Percentiles rank a stretch among this genome's conserved stretches.
Conservation (phyloP, 1,140 invertebrate genomes). For the Trinorchestia longiramus region DNA sequence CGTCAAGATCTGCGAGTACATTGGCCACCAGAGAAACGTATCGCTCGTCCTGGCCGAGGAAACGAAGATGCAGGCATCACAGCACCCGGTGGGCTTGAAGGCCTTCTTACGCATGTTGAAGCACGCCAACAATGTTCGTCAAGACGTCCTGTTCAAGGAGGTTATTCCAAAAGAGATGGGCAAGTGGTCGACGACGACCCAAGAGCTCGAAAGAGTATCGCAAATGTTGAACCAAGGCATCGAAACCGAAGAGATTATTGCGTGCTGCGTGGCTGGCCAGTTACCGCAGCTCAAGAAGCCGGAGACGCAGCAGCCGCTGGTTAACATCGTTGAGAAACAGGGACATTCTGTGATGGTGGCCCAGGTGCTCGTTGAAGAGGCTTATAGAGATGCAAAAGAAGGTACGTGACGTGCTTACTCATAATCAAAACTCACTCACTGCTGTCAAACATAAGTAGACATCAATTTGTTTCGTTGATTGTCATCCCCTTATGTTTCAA, state of each 20-base stretch:
- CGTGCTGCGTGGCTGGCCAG: slow-evolving; percentile 70
- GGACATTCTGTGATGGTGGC: slow-evolving; percentile 67
- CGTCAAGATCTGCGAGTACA: slow-evolving; percentile 66
- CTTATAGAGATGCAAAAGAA: slow-evolving; percentile 66
- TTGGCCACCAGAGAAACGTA: slow-evolving; percentile 65
- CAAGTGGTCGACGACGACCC: slow-evolving; percentile 80
- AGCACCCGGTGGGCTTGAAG: slow-evolving; percentile 67
- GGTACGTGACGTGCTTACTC: slow-evolving; percentile 57
- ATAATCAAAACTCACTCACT: background rate
- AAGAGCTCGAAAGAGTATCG: slow-evolving; percentile 85
- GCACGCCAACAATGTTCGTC: slow-evolving; percentile 65
- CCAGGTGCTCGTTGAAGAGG: slow-evolving; percentile 67
- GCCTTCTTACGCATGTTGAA: slow-evolving; percentile 67
- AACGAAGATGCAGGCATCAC: slow-evolving; percentile 71
- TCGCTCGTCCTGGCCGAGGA: slow-evolving; percentile 77
- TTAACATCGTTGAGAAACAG: slow-evolving; percentile 67
- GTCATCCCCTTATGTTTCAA: background rate
- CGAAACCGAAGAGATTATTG: slow-evolving; percentile 81
- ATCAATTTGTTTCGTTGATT: background rate
- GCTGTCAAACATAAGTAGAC: background rate
- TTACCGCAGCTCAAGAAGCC: slow-evolving; percentile 67
- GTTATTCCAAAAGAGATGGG: slow-evolving; percentile 81
- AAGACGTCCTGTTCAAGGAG: slow-evolving; percentile 66
- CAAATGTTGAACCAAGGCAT: slow-evolving; percentile 81
- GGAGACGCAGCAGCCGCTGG: slow-evolving; percentile 67